Evolutionary conservation across 2,888 invertebrate species (phyloP), one percentile per base, ranked within the genome.

Genomic region (Lacanobia wlatinum): DNA sequence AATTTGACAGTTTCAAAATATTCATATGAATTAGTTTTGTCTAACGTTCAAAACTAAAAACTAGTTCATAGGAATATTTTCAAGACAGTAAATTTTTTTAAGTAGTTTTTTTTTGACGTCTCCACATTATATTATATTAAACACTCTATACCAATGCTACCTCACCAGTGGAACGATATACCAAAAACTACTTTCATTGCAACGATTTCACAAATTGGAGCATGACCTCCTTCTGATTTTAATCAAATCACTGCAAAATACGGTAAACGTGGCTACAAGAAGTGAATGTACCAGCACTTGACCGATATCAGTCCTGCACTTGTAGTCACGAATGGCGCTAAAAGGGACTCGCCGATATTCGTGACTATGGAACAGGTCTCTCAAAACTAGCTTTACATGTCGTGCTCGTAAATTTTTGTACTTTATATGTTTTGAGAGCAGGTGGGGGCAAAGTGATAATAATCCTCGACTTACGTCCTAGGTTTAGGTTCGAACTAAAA

Each of bases 281-380:
- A 58, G n/a, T 43, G 23, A 66, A 65, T 50, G 43, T 43, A 18
- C 21, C 4, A n/a, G 23, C 12, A 43, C 21, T 46, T 34, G 34
- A 50, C n/a, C 43, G n/a, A 75, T 56, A 48, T 9, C 23, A 14
- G 28, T 6, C 10, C 12, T 43, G 50, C 23, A 75, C 16, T 43
- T 56, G 34, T 50, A 52, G 56, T 46, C 67, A 67, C 56, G 56
- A 76, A 18, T 38, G 2, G 6, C 18, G 4, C 1, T 23, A 55
- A 38, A 58, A 58, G 23, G 43, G 48, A 48, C 55, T 65, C 16
- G 6, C 23, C 6, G 21, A 50, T 55, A 61, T 56, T 50, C 38
- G 69, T 68, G 70, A 55, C 12, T 34, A 3, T 23, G 8, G 18
- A 66, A 43, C 16, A 28, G 23, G 40, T 12, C 23, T 46, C 16